Evolutionary conservation across 2,888 invertebrate genomes (phyloP).

Genomic region (Seladonia tumulorum): DNA sequence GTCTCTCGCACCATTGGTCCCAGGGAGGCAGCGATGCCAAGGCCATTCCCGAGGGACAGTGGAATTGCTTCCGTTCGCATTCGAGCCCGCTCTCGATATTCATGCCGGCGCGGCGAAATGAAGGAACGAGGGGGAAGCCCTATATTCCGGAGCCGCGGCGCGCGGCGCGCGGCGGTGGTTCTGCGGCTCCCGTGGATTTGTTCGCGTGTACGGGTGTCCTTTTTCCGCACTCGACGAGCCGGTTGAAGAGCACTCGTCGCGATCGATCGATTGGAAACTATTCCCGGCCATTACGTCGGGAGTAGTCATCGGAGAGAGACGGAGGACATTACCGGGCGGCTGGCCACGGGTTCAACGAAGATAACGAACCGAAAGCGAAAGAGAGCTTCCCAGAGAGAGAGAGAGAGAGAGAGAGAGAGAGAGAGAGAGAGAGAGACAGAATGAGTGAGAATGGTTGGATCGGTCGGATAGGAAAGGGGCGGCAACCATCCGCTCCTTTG

Average conservation of each 20-base stretch:
- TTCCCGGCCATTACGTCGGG: conserved; percentile 67
- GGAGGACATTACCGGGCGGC: conserved; percentile 22
- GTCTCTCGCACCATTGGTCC: conserved; percentile 24
- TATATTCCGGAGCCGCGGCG: background rate
- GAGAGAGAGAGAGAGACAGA: too few relatives aligned
- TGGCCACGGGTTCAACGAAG: conserved; percentile 14
- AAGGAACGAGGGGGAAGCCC: conserved; percentile 28
- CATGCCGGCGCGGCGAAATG: conserved; percentile 49
- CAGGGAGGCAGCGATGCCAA: conserved; percentile 48
- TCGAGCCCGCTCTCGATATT: conserved; percentile 60
- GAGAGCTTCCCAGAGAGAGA: background rate
- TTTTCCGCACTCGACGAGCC: conserved; percentile 61
- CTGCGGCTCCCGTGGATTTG: conserved; percentile 27
- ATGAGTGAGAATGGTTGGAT: background rate
- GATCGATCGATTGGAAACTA: conserved; percentile 75
- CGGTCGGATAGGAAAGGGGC: conserved; percentile 10
- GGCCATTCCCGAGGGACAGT: conserved; percentile 65
- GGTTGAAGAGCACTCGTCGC: conserved; percentile 60
- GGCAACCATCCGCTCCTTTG: conserved; percentile 25
- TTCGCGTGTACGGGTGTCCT: conserved; percentile 58
- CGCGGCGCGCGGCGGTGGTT: background rate
- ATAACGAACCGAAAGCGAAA: conserved; percentile 5
- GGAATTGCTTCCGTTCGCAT: conserved; percentile 66
- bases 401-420: background rate
- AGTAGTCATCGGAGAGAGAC: conserved; percentile 40